These are phyloP conservation scores for Aptenodytes patagonicus DNA, from an alignment of 2,113 vertebrate genomes.

Conservation along the genomic window DNA sequence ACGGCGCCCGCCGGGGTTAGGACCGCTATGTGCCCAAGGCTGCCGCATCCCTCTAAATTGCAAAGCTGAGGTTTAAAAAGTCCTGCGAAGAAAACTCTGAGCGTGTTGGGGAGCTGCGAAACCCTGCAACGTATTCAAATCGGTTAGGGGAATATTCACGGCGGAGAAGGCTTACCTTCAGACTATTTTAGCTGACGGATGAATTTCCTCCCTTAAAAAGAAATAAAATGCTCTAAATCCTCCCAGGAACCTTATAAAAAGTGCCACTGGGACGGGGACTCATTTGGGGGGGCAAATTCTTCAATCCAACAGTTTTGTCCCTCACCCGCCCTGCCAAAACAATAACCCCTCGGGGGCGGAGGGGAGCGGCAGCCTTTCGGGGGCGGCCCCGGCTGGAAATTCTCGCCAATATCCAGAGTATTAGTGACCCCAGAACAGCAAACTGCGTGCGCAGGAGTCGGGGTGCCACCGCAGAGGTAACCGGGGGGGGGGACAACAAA, in stretches of 20 bases:
- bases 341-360: not conserved
- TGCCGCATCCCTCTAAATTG: not conserved
- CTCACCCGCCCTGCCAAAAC: not conserved
- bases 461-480: not conserved
- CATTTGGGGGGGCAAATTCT: not conserved
- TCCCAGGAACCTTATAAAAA: not conserved
- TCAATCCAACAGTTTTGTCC: not conserved
- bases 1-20: accelerated
- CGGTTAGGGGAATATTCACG: not conserved
- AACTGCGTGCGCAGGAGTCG: not conserved
- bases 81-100: not conserved
- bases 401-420: accelerated
- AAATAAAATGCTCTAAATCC: not conserved
- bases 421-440: not conserved
- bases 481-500: not conserved
- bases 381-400: not conserved
- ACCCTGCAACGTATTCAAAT: not conserved
- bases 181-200: not conserved
- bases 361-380: not conserved
- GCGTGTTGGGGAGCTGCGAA: not conserved
- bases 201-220: not conserved
- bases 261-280: not conserved
- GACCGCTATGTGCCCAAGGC: not conserved
- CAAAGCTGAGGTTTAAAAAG: not conserved
- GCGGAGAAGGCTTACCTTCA: not conserved